Conservation (phyloP, 2,113 vertebrate genomes). For the Oostethus manadensis region DNA sequence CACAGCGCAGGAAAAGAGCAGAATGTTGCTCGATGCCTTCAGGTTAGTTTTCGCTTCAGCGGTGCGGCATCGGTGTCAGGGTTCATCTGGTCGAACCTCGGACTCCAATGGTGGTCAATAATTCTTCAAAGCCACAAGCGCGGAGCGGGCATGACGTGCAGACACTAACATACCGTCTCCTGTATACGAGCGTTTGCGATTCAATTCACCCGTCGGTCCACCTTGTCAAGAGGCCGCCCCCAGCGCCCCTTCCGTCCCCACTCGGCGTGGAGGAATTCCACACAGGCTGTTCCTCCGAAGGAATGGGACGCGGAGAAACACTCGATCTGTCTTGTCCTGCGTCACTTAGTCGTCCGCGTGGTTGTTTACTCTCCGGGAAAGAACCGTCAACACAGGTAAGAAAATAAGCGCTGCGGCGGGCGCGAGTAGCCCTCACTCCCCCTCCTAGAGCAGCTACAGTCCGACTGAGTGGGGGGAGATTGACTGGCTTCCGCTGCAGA, state of each 20-base stretch:
- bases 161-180: slow-evolving; percentile 17
- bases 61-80: slow-evolving; percentile 68
- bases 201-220: slow-evolving; percentile 6
- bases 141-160: slow-evolving; percentile 54
- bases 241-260: slow-evolving; percentile 21
- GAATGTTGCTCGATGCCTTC: neutral
- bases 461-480: slow-evolving; percentile 68
- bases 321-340: neutral
- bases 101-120: slow-evolving; percentile 41
- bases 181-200: neutral
- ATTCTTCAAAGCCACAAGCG: slow-evolving; percentile 56
- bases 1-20: slow-evolving; percentile 22
- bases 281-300: slow-evolving; percentile 11
- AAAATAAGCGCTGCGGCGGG: neutral
- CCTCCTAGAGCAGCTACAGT: slow-evolving; percentile 75
- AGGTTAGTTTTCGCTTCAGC: slow-evolving; percentile 34
- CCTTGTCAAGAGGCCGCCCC: slow-evolving; percentile 23
- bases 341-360: neutral
- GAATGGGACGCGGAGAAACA: slow-evolving; percentile 4
- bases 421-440: slow-evolving; percentile 57
- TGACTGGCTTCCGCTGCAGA: slow-evolving; percentile 76
- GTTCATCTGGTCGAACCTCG: slow-evolving; percentile 35
- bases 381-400: slow-evolving; percentile 9
- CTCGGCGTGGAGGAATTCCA: slow-evolving; percentile 59
- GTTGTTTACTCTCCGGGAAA: slow-evolving; percentile 8